Evolutionary conservation across 2,888 invertebrate species (phyloP).

Genomic region (Venustoraphidia nigricollis): DNA sequence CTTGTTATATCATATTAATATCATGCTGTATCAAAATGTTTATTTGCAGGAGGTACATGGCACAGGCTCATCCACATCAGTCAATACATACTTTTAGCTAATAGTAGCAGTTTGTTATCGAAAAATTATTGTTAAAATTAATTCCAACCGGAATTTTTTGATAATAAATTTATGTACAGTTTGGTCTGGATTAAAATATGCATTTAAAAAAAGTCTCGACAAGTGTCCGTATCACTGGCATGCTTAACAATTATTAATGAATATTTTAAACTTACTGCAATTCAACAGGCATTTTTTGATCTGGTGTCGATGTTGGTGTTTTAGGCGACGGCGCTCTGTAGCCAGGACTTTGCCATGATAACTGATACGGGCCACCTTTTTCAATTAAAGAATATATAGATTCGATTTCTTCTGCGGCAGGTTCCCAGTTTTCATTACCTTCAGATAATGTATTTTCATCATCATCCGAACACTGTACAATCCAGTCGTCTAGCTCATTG

Average conservation of each 20-base stretch:
- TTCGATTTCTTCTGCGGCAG: slow-evolving; percentile 53
- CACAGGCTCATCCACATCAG: no score
- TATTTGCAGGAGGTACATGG: no score
- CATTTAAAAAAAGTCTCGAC: background rate
- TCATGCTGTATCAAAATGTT: no score
- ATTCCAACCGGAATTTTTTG: no score
- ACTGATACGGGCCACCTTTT: slow-evolving; percentile 45
- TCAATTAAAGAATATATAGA: slow-evolving; percentile 55
- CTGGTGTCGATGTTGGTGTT: slow-evolving; percentile 11
- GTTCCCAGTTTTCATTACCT: slow-evolving; percentile 42
- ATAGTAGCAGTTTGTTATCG: no score
- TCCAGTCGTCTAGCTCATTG: slow-evolving; percentile 34
- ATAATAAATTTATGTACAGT: no score
- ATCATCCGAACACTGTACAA: slow-evolving; percentile 44
- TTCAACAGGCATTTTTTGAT: slow-evolving; percentile 19
- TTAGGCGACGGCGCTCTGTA: slow-evolving; percentile 59
- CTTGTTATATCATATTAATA: no score
- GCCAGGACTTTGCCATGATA: slow-evolving; percentile 73
- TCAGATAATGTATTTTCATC: slow-evolving; percentile 36
- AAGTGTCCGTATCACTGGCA: no score
- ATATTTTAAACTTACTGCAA: slow-evolving; percentile 9
- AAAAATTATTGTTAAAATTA: no score
- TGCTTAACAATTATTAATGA: no score
- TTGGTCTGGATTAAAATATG: background rate
- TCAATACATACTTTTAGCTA: no score